Percentiles rank a stretch among this genome's conserved stretches.
These are phyloP conservation scores for Hydraecia micacea DNA, from an alignment of 2,888 invertebrate species.

Conservation along the genomic window DNA sequence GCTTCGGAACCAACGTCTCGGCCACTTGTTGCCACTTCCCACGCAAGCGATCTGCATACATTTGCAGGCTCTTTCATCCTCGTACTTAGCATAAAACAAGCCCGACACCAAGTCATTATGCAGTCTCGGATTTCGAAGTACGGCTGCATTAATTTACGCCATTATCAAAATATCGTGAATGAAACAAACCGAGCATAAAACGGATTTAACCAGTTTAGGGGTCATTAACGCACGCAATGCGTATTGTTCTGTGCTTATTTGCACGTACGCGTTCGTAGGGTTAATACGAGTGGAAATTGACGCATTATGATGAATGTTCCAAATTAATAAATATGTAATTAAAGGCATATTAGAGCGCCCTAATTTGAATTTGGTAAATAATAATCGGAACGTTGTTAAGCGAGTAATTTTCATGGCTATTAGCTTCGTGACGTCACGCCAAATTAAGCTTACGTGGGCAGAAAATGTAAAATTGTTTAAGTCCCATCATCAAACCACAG, in stretches of 20 bases:
- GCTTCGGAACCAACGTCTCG: conserved; percentile 77
- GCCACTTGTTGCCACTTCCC: conserved; percentile 90
- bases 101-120: conserved; percentile 87
- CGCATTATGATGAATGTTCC: conserved; percentile 56
- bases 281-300: conserved; percentile 66
- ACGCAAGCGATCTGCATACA: conserved; percentile 89
- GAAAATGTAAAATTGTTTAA: conserved; percentile 49
- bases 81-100: conserved; percentile 89
- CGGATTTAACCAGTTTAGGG: conserved; percentile 84
- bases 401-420: conserved; percentile 6
- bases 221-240: conserved; percentile 88
- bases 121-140: conserved; percentile 87
- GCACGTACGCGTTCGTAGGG: conserved; percentile 65
- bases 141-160: conserved; percentile 87
- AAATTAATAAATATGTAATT: conserved; percentile 57
- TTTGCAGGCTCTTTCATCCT: conserved; percentile 87
- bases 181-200: conserved; percentile 83
- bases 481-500: conserved; percentile 19
- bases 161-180: conserved; percentile 89
- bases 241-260: conserved; percentile 74
- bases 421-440: conserved; percentile 33
- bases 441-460: conserved; percentile 19
- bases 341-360: conserved; percentile 36
- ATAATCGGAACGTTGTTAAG: conserved; percentile 1
- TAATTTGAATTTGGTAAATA: conserved; percentile 37